Base-by-base conservation (phyloP, 2,888 invertebrate species). In the Rhagium mordax region DNA sequence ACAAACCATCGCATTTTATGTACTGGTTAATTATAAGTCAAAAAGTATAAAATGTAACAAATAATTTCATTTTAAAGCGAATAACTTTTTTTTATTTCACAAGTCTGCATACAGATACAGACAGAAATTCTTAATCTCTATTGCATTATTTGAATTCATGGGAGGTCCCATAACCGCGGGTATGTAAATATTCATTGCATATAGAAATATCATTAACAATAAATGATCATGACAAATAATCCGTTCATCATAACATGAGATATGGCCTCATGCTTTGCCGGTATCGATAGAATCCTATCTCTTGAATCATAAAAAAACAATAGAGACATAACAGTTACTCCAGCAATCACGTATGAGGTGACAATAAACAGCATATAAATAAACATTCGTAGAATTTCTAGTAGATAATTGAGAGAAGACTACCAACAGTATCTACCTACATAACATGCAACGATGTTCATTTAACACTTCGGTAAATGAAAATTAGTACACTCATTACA, bases 271-370 rank as follows among this genome's bases (percentile, higher is more conserved):
- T 57, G 55, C 24, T 15, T 18, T 13, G 41, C 65, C 48, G 59
- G 33, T 65, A 72, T 70, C 69, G 55, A 47, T 57, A 72, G 67
- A 75, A 70, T 66, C 72, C 72, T 72, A 75, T 75, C 74, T 75
- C 70, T 75, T 69, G 74, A 75, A 75, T 75, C 74, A 70, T 69
- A 69, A 55, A 65, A 77, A 80, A 74, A 81, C 81, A 81, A 80
- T 81, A 78, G 67, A 79, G 79, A 75, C 79, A 81, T 81, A 80
- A 81, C 81, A 77, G 81, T 80, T 79, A 79, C 75, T 79, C 74
- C 69, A 74, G 70, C 75, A 64, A 77, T 77, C 80, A 81, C 81
- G 81, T 81, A 80, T 74, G 53, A 41, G 66, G 76, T 59, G 78
- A 81, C 81, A 78, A 80, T 81, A 79, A 77, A 78, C 76, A 77